Conservation (phyloP, 2,113 vertebrate species). For the Triplophysa tibetana region DNA sequence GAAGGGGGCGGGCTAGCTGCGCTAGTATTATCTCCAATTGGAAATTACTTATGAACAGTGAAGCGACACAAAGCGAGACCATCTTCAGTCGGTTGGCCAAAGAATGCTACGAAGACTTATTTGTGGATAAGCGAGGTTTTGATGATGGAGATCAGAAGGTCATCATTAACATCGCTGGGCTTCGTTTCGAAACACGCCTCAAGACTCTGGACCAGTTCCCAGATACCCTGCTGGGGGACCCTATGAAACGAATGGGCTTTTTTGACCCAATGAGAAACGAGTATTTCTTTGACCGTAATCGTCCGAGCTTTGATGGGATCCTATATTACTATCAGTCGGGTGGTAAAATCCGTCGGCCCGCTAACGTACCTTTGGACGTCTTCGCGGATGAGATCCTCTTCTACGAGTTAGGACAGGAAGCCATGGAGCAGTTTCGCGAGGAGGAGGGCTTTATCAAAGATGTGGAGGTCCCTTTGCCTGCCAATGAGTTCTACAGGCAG, state of each 20-base stretch:
- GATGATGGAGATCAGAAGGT: conserved; percentile 88
- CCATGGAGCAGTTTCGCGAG: conserved; percentile 93
- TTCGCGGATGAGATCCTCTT: conserved; percentile 94
- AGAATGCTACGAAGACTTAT: conserved; percentile 80
- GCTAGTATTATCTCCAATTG: conserved; percentile 85
- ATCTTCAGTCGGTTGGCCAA: conserved; percentile 82
- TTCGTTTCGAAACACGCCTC: conserved; percentile 91
- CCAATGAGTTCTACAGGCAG: conserved; percentile 85
- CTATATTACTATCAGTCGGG: conserved; percentile 96
- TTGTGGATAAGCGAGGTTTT: conserved; percentile 75
- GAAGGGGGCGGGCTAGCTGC: conserved; percentile 73
- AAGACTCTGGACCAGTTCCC: conserved; percentile 91
- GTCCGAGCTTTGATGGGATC: conserved; percentile 96
- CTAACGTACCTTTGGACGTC: conserved; percentile 90
- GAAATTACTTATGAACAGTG: conserved; percentile 79
- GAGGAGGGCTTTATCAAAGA: conserved; percentile 97
- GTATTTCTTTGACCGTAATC: conserved; percentile 95
- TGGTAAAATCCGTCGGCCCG: conserved; percentile 90
- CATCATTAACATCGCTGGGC: conserved; percentile 93
- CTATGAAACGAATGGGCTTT: conserved; percentile 87
- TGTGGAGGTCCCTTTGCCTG: conserved; percentile 83
- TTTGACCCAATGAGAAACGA: conserved; percentile 99
- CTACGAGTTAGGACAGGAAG: conserved; percentile 89
- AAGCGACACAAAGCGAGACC: conserved; percentile 79
- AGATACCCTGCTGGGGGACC: conserved; percentile 88